Percentiles rank a stretch among this genome's conserved stretches.
phyloP scores from a whole-genome alignment of 2,888 invertebrate species.

The Archips crataeganus region DNA sequence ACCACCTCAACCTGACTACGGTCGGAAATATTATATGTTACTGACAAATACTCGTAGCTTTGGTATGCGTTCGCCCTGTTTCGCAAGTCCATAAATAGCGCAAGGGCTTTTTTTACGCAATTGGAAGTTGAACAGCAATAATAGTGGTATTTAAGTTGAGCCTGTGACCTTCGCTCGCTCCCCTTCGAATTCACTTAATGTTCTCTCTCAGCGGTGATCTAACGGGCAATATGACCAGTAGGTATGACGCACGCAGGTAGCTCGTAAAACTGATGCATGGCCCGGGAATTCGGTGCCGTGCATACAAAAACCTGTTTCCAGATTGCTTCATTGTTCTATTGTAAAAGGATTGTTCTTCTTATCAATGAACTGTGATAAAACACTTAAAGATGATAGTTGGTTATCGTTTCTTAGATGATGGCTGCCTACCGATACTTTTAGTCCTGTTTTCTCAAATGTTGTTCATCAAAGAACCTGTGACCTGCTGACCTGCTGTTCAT shows the following conservation, averaged over 20 bases:
- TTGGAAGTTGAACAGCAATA: neutral
- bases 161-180: slow-evolving; percentile 28
- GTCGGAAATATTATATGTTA: too few relatives aligned
- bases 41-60: neutral
- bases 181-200: slow-evolving; percentile 36
- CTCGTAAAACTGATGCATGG: slow-evolving; percentile 29
- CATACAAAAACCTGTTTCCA: slow-evolving; percentile 15
- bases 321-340: slow-evolving; percentile 22
- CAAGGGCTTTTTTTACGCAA: slow-evolving; percentile 17
- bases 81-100: neutral
- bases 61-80: neutral
- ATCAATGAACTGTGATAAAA: neutral
- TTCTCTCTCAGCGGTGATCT: slow-evolving; percentile 3
- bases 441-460: too few relatives aligned
- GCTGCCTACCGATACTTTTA: too few relatives aligned
- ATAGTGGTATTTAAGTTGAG: neutral
- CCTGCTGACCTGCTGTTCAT: too few relatives aligned
- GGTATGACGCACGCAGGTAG: slow-evolving; percentile 33
- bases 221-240: slow-evolving; percentile 12
- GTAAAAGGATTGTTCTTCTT: slow-evolving; percentile 11
- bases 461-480: too few relatives aligned
- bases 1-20: too few relatives aligned
- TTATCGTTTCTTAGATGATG: neutral
- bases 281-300: slow-evolving; percentile 27
- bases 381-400: neutral